A percentile compares a stretch with the other conserved stretches of the same genome.
phyloP scores from a whole-genome alignment of 2,888 invertebrate species.

The Gymnocheta viridis region DNA sequence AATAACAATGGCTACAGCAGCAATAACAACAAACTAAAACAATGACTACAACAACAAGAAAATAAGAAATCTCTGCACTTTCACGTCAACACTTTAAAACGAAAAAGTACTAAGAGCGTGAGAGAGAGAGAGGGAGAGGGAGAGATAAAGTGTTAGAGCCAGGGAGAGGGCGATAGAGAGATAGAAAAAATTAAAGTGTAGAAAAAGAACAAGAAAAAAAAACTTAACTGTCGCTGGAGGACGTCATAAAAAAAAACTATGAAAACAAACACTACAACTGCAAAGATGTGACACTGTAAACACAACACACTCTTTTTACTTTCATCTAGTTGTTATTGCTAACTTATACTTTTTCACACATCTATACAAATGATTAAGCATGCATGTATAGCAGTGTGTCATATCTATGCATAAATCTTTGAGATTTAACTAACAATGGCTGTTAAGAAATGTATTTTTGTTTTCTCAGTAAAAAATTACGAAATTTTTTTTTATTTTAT shows the following conservation, averaged over 20 bases:
- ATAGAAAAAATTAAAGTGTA: neutral
- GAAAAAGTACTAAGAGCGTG: no score
- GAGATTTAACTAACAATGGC: conserved; percentile 54
- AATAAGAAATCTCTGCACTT: conserved; percentile 52
- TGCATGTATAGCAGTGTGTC: neutral
- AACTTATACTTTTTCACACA: conserved; percentile 10
- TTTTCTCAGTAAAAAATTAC: conserved; percentile 7
- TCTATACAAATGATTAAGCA: conserved; percentile 23
- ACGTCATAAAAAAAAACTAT: conserved; percentile 39
- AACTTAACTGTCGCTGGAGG: conserved; percentile 68
- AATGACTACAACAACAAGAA: conserved; percentile 17
- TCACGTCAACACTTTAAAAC: conserved; percentile 68
- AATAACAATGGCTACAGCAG: conserved; percentile 27
- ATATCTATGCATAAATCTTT: conserved; percentile 32
- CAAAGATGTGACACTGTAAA: conserved; percentile 56
- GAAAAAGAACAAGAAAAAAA: conserved; percentile 1
- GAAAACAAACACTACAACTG: conserved; percentile 44
- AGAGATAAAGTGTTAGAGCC: neutral
- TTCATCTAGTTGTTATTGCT: conserved; percentile 15
- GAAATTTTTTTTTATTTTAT: conserved; percentile 26
- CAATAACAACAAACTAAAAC: conserved; percentile 23
- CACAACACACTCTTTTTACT: conserved; percentile 29
- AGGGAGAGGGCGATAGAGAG: neutral
- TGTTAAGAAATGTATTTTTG: conserved; percentile 23
- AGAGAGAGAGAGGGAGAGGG: neutral